Base-by-base conservation (phyloP, 2,888 invertebrate species). In the Zygogramma bicolorata region DNA sequence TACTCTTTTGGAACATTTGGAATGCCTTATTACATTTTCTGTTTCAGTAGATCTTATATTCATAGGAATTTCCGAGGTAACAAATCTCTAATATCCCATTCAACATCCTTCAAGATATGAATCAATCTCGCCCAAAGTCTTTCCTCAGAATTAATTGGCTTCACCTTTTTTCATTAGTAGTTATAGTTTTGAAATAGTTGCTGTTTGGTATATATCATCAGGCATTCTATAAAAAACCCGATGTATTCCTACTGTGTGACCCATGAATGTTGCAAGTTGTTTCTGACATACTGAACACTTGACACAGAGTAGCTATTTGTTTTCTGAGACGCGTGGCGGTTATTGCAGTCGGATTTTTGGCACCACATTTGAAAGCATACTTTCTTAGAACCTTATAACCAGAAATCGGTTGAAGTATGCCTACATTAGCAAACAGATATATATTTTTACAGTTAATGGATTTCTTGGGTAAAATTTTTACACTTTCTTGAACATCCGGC, bases 191-290 rank as follows among this genome's bases (percentile, higher is more conserved):
- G n/a, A n/a, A n/a, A n/a, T n/a, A n/a, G n/a, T n/a, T n/a, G n/a
- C n/a, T n/a, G n/a, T n/a, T n/a, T n/a, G n/a, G n/a, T n/a, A n/a
- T n/a, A n/a, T n/a, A n/a, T n/a, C n/a, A n/a, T n/a, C n/a, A n/a
- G n/a, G n/a, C n/a, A n/a, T n/a, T n/a, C n/a, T n/a, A n/a, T n/a
- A n/a, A n/a, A n/a, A n/a, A n/a, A n/a, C n/a, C n/a, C n/a, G n/a
- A n/a, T n/a, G n/a, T n/a, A n/a, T n/a, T n/a, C 78, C 65, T 6
- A 65, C 0, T 20, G 79, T 79, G 60, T 80, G 79, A 1, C 80
- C 79, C 77, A 81, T 81, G 65, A 80, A 81, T 5, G 72, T 71
- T 1, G 79, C 72, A 13, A 80, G 53, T 61, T 81, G 79, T 72
- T 38, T 79, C 76, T 34, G 71, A 53, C 71, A 80, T 62, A 40